These are phyloP conservation scores for Parotocinclus haroldoi DNA, from an alignment of 2,797 vertebrate genomes.

Conservation along the genomic window DNA sequence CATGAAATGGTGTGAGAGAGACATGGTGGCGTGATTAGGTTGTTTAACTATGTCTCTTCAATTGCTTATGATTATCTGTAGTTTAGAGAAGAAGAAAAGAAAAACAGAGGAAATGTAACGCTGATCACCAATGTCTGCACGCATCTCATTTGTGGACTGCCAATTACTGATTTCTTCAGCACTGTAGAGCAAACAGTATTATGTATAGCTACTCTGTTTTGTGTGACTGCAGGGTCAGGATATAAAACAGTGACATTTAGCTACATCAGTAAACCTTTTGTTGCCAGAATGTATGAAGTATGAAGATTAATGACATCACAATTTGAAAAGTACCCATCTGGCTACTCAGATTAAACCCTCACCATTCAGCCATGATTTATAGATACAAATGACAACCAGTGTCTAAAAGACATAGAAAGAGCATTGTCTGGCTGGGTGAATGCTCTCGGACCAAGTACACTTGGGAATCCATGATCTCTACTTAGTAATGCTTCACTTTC, in stretches of 20 bases:
- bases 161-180: neutral
- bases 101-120: too few species aligned
- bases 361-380: too few species aligned
- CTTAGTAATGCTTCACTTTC: slow-evolving; percentile 20
- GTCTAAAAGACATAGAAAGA: slow-evolving; percentile 11
- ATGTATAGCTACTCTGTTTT: slow-evolving; percentile 22
- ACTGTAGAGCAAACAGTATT: slow-evolving; percentile 13
- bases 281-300: slow-evolving; percentile 17
- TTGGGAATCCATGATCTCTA: slow-evolving; percentile 15
- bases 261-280: slow-evolving; percentile 21
- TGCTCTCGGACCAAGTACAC: neutral
- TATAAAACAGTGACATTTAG: slow-evolving; percentile 29
- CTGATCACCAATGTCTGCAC: too few species aligned
- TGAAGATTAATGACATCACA: slow-evolving; percentile 20
- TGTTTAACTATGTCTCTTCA: too few species aligned
- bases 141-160: too few species aligned
- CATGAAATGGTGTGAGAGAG: too few species aligned
- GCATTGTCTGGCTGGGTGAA: neutral
- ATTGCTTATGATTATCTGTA: too few species aligned
- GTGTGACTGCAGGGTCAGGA: neutral
- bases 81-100: too few species aligned
- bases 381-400: slow-evolving; percentile 9
- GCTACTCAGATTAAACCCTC: slow-evolving; percentile 8
- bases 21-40: too few species aligned
- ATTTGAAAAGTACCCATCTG: slow-evolving; percentile 33